Evolutionary conservation across 2,888 invertebrate genomes (phyloP), one percentile per base, ranked within the genome.

Genomic region (Coelopa pilipes): DNA sequence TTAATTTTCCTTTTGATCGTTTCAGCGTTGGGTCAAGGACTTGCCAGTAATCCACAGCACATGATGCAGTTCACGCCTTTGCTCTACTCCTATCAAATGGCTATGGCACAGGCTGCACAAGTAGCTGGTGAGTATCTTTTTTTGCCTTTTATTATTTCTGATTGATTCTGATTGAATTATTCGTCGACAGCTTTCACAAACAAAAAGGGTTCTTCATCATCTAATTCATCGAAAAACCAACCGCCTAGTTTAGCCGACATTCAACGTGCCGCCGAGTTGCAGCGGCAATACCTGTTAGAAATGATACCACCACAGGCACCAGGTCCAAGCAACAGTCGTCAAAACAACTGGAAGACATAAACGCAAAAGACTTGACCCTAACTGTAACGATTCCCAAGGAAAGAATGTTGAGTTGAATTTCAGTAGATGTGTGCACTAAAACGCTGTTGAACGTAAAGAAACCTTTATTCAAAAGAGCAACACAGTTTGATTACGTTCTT

Each of bases 221-320:
- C 82, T 21, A 81, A 84, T n/a, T 74, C 80, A 62, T 82, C 86
- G 63, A 87, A 86, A 74, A 87, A 83, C 76, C 86, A 85, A 79
- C 80, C 85, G 17, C 82, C 82, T 67, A 87, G 83, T 80, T 88
- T 93, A 83, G 93, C 92, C 0, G 96, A 96, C 81, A 90, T 96
- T 86, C 96, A 95, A 87, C 91, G 95, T 79, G 94, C 95, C 75
- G 94, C 94, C 5, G 95, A 96, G 86, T 89, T 96, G 78, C 98
- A 98, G 89, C 90, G 98, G 73, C 98, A 98, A 89, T 98, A 98
- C 90, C 91, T 98, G 83, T 91, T 98, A 77, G 98, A 98, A 88
- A 97, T 98, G 96, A 96, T 98, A 83, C 91, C 86, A 19, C 91
- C 86, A 24, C 87, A 82, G 80, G 82, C 86, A 78, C 84, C 87